Base-by-base conservation (phyloP, 2,797 vertebrate species). In the Amblyopsis hoosieri region DNA sequence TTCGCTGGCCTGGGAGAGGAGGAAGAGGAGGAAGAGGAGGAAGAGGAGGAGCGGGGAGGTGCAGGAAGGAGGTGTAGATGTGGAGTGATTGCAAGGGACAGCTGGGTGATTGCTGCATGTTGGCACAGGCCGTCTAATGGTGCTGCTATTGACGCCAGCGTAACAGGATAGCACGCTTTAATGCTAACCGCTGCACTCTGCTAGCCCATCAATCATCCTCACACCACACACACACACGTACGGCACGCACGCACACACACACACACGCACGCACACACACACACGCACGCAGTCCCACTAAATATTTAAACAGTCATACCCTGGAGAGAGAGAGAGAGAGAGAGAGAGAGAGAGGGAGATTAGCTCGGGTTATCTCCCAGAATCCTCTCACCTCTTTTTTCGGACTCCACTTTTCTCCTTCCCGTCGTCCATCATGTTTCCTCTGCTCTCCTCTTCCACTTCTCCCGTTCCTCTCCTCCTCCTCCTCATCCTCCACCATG, bases 181-280 rank as follows among this genome's bases (percentile, higher is more conserved):
- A 81, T 79, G 78, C 81, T 76, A 71, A 76, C 75, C 74, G 12
- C 78, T 81, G 81, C 78, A 79, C 75, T 83, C 77, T 78, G 68
- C 65, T 46, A 58, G 55, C 46, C 60, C 73, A 80, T 83, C 78
- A 74, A 72, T 80, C 78, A 66, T 73, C 54, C 67, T 57, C 69
- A 51, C 56, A 14, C 56, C 49, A 62, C 49, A 53, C 59, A 48
- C 59, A 48, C 57, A 29, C 61, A 54, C 61, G n/a, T 23, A 23
- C 19, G 19, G 19, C 0, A 23, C 19, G 19, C 19, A 23, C 19
- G 19, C 19, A 3, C 51, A 54, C 51, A 63, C 61, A 54, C 17
- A 47, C 56, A 52, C 49, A 31, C 37, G 17, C 62, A 63, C 51
- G 31, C 50, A 62, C 50, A 54, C 51, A 62, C 60, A 62, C 17